These are phyloP conservation scores for Liposcelis brunnea DNA, from an alignment of 2,888 invertebrate genomes.

Conservation along the genomic window DNA sequence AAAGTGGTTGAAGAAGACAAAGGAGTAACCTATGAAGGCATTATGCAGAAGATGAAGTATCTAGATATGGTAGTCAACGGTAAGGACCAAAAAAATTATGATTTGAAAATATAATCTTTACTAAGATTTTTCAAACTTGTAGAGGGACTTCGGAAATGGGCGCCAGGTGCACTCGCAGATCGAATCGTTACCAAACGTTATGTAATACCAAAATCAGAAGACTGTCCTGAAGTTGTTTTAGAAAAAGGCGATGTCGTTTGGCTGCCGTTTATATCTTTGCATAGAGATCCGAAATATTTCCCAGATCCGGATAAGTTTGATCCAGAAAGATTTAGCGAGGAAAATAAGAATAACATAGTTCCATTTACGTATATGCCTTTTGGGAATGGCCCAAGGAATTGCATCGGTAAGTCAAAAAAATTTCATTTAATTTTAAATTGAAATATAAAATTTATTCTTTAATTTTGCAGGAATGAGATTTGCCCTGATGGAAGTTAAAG, in stretches of 20 bases:
- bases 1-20: too few relatives aligned
- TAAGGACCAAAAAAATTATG: constrained; percentile 17
- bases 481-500: constrained; percentile 27
- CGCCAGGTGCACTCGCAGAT: constrained; percentile 35
- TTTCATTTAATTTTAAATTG: too few relatives aligned
- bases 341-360: neutral
- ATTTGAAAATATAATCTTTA: neutral
- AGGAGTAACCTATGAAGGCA: too few relatives aligned
- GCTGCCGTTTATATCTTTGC: constrained; percentile 21
- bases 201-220: constrained; percentile 29
- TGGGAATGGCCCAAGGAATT: neutral
- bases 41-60: constrained; percentile 30
- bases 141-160: constrained; percentile 41
- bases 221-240: constrained; percentile 23
- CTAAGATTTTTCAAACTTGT: too few relatives aligned
- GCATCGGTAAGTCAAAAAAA: constrained; percentile 4
- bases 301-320: constrained; percentile 3
- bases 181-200: constrained; percentile 37
- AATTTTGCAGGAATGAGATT: constrained; percentile 25
- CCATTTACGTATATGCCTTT: constrained; percentile 1
- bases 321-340: neutral
- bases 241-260: constrained; percentile 29
- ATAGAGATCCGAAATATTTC: neutral
- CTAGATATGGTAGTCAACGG: constrained; percentile 30
- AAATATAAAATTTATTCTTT: too few relatives aligned